Conservation (phyloP, 2,797 vertebrate genomes). For the Poeciliopsis turneri region DNA sequence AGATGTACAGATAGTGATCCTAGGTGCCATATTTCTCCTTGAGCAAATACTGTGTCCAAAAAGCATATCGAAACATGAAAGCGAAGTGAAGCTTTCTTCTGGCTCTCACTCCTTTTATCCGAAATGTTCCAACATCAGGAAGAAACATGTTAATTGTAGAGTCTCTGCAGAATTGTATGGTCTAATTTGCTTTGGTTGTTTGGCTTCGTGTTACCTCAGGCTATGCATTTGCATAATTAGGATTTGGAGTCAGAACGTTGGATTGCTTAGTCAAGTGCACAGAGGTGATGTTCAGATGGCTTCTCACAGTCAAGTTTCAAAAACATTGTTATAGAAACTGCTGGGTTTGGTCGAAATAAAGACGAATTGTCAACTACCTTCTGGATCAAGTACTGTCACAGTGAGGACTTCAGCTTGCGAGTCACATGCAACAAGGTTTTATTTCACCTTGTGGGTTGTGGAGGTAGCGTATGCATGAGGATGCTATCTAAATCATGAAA, state of each 20-base stretch:
- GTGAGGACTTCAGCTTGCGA: not conserved
- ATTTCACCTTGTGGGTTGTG: not conserved
- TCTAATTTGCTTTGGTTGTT: conserved; percentile 77
- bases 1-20: conserved; percentile 28
- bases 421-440: not conserved
- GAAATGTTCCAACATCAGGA: conserved; percentile 57
- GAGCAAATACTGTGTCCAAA: conserved; percentile 47
- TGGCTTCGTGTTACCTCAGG: conserved; percentile 77
- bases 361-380: not conserved
- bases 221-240: conserved; percentile 81
- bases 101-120: conserved; percentile 67
- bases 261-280: conserved; percentile 46
- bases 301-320: conserved; percentile 29
- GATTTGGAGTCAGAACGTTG: conserved; percentile 63
- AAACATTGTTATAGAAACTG: conserved; percentile 9
- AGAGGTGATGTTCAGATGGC: conserved; percentile 41
- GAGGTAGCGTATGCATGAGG: not conserved
- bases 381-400: not conserved
- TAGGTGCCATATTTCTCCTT: conserved; percentile 49
- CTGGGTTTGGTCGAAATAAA: conserved; percentile 2
- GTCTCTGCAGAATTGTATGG: conserved; percentile 64
- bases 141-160: conserved; percentile 73
- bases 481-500: not conserved
- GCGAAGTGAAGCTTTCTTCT: conserved; percentile 61
- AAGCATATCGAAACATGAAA: conserved; percentile 67